Evolutionary conservation across 35 echinoderm and acorn worm species (phyloP).

Genomic region (Apostichopus japonicus): DNA sequence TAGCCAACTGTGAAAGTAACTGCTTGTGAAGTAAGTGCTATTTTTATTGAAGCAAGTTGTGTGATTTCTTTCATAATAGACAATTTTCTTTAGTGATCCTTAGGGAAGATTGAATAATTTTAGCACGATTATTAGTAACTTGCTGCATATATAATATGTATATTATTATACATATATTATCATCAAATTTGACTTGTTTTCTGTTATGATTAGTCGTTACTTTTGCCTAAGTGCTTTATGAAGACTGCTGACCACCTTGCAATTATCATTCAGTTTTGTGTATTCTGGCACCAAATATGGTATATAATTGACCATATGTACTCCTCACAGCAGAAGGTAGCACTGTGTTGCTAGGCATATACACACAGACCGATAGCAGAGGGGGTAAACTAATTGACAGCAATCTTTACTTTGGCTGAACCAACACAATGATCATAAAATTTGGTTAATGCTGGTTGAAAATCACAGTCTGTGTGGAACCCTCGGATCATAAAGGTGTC

Average conservation of each 20-base stretch:
- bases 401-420: slow-evolving; percentile 20
- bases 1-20: no score
- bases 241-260: neutral
- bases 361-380: no score
- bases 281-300: neutral
- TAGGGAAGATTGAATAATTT: no score
- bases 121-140: no score
- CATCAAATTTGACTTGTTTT: neutral
- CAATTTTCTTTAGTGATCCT: no score
- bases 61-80: no score
- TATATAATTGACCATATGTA: neutral
- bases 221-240: neutral
- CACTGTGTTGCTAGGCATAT: slow-evolving; percentile 24
- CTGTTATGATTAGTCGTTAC: neutral
- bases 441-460: slow-evolving; percentile 36
- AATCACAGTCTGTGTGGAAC: slow-evolving; percentile 35
- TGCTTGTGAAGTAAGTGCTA: no score
- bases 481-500: slow-evolving; percentile 27
- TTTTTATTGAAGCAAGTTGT: no score
- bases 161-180: no score
- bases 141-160: no score
- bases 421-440: slow-evolving; percentile 51
- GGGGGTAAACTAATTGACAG: slow-evolving; percentile 25
- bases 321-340: neutral
- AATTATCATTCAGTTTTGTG: neutral